A percentile compares a stretch with the other conserved stretches of the same genome.
phyloP scores from a whole-genome alignment of 2,888 invertebrate species.

The Pristionchus maxplancki region DNA sequence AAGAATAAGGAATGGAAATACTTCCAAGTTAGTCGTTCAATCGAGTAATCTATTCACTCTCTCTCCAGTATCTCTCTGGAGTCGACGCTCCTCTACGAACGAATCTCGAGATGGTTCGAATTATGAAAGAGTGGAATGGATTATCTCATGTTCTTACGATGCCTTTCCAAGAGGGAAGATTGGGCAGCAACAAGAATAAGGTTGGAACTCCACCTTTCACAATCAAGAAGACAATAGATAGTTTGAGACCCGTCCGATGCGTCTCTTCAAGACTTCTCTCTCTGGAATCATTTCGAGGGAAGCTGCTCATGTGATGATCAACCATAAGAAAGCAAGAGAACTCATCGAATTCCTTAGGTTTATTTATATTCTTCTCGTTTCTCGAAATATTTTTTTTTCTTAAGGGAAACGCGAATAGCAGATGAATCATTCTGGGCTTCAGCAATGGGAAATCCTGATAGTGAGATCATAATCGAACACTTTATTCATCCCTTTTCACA shows the following conservation, averaged over 20 bases:
- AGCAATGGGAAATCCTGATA: conserved; percentile 38
- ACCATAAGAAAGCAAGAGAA: neutral
- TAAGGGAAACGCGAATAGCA: conserved; percentile 2
- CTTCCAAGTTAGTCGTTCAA: neutral
- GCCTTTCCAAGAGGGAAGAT: conserved; percentile 21
- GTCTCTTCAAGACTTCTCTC: conserved; percentile 46
- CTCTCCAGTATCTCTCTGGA: conserved; percentile 45
- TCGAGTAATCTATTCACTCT: neutral
- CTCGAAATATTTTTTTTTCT: neutral
- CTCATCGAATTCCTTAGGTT: conserved; percentile 26
- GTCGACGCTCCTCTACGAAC: conserved; percentile 50
- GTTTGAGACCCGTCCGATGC: neutral
- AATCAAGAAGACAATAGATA: neutral
- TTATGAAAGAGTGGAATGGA: conserved; percentile 34
- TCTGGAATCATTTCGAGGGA: conserved; percentile 28
- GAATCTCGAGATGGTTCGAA: conserved; percentile 46
- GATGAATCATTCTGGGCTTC: conserved; percentile 47
- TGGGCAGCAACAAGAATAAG: neutral
- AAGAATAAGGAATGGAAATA: conserved; percentile 33
- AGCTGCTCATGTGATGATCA: conserved; percentile 19
- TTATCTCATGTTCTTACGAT: neutral
- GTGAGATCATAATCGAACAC: neutral
- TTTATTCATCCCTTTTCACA: neutral
- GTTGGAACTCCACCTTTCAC: neutral
- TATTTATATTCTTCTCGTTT: neutral